Conservation (phyloP, 2,797 vertebrate species). For the Sebastes iracundus region DNA sequence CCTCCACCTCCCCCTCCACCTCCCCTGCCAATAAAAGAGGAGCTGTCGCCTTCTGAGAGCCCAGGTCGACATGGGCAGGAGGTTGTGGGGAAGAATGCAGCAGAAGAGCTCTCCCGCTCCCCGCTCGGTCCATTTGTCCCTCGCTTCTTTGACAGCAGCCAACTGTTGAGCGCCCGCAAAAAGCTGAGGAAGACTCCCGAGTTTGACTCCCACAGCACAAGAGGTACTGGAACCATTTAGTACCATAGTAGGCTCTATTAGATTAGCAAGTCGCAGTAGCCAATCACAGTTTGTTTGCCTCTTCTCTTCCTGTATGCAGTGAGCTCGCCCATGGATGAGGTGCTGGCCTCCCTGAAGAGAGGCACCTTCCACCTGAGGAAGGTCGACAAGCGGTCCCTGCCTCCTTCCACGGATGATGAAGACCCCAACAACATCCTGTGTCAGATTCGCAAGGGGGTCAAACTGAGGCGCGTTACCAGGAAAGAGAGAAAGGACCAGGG, state of each 20-base stretch:
- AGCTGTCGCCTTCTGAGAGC: constrained; percentile 61
- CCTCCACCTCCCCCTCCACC: constrained; percentile 85
- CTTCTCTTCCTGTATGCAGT: constrained; percentile 71
- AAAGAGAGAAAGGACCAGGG: constrained; percentile 78
- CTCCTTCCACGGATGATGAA: constrained; percentile 87
- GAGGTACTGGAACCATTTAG: constrained; percentile 79
- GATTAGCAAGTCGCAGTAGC: background rate
- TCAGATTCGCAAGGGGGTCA: constrained; percentile 96
- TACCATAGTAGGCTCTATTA: background rate
- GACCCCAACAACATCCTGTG: constrained; percentile 94
- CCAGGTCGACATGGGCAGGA: constrained; percentile 58
- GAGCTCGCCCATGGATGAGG: constrained; percentile 98
- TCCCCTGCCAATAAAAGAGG: constrained; percentile 83
- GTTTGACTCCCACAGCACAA: constrained; percentile 88
- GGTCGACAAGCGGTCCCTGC: constrained; percentile 89
- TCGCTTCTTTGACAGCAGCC: constrained; percentile 95
- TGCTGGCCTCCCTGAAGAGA: constrained; percentile 96
- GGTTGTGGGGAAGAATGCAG: constrained; percentile 58
- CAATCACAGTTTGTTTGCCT: constrained; percentile 5
- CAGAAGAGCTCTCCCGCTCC: constrained; percentile 75
- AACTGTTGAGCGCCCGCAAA: constrained; percentile 92
- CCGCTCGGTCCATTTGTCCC: constrained; percentile 83
- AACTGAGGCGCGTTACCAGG: constrained; percentile 89
- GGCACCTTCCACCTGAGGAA: constrained; percentile 96
- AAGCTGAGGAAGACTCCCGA: constrained; percentile 92